Evolutionary conservation across 2,888 invertebrate genomes (phyloP), one percentile per base, ranked within the genome.

Genomic region (Perizoma affinitatum): DNA sequence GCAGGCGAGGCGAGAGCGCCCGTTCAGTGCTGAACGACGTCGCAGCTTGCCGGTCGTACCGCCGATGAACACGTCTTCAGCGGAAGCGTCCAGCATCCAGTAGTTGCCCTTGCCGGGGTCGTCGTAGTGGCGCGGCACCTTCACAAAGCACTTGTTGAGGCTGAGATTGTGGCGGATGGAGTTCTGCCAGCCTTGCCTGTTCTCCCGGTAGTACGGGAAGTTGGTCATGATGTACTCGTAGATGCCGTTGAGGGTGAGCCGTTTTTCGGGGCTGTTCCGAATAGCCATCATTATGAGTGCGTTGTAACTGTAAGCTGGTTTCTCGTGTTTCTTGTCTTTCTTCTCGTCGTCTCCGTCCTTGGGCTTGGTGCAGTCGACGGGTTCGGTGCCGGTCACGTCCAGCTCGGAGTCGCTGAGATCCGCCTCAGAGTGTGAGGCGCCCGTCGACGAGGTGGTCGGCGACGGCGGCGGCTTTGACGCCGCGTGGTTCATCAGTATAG

Each of bases 221-320:
- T 98, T 98, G 54, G 96, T 96, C 97, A 99, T 99, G 77, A 99
- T 99, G 91, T 98, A 99, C 86, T 98, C 98, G 93, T 99, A 99
- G 82, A 99, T 99, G 53, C 99, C 99, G 87, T 98, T 99, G 9
- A 99, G 93, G 0, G 99, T 99, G 9, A 99, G 94, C 0, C 98
- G 93, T 79, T 98, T 98, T 80, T 99, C 98, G 0, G 97, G 96
- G 79, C 98, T 98, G 82, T 97, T 97, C 45, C 98, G 93, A 61
- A 99, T 99, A 6, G 99, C 99, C 99, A 99, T 99, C 98, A 99
- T 99, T 75, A 99, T 99, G 52, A 99, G 94, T 0, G 99, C 99
- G 90, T 99, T 99, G 93, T 99, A 99, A 82, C 98, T 98, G 93
- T 97, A 99, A 0, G 98, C 97, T 0, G 99, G 99, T 78, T 99